Percentiles rank a stretch among this genome's conserved stretches.
phyloP scores from a whole-genome alignment of 1,140 invertebrate species.

The Hyles euphorbiae region DNA sequence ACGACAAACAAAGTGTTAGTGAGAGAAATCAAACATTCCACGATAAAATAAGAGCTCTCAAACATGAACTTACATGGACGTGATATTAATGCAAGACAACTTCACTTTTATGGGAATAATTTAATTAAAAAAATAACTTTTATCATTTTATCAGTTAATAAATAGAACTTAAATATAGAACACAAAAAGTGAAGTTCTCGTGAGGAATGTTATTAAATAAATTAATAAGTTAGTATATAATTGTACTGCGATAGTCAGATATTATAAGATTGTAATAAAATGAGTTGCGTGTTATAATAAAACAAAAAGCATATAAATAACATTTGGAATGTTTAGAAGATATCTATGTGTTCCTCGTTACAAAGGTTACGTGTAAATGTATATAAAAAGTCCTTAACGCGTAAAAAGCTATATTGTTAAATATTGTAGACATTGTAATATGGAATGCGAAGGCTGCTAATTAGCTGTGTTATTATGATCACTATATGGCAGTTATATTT shows the following conservation, averaged over 20 bases:
- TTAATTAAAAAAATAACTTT: constrained; percentile 2
- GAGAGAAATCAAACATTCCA: constrained; percentile 37
- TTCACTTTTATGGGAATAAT: constrained; percentile 28
- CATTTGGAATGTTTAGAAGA: constrained; percentile 16
- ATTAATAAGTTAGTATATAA: constrained; percentile 32
- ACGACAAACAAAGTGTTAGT: constrained; percentile 57
- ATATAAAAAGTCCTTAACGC: constrained; percentile 6
- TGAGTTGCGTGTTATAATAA: no score
- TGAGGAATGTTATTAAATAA: constrained; percentile 12
- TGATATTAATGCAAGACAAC: constrained; percentile 35
- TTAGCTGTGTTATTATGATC: no score
- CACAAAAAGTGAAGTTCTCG: constrained; percentile 19
- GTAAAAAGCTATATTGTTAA: constrained; percentile 7
- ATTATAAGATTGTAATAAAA: constrained; percentile 3
- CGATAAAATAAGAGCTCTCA: constrained; percentile 15
- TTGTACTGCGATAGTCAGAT: constrained; percentile 46
- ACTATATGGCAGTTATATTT: no score
- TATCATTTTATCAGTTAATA: neutral
- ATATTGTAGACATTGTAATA: no score
- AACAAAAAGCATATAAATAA: no score
- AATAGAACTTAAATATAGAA: neutral
- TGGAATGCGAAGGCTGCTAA: no score
- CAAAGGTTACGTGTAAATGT: constrained; percentile 7
- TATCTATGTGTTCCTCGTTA: constrained; percentile 4
- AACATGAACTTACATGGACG: constrained; percentile 14